phyloP scores from a whole-genome alignment of 2,797 vertebrate species.

The Liparis tanakae region DNA sequence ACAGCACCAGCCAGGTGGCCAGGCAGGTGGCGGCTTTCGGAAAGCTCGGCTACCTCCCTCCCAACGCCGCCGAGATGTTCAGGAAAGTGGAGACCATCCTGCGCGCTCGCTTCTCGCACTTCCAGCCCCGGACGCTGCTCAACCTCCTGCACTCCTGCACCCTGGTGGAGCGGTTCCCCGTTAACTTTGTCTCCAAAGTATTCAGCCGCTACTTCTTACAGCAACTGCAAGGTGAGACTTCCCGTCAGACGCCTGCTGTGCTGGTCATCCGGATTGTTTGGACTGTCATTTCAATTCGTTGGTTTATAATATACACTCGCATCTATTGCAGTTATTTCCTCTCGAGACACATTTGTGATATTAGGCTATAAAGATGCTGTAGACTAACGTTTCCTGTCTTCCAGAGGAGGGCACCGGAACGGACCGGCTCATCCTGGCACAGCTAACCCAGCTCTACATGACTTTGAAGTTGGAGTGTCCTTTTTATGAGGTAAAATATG shows the following conservation, averaged over 20 bases:
- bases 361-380: accelerated
- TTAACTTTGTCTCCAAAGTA: slow-evolving; percentile 92
- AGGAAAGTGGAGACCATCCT: slow-evolving; percentile 87
- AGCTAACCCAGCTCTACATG: slow-evolving; percentile 91
- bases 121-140: slow-evolving; percentile 86
- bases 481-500: slow-evolving; percentile 86
- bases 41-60: slow-evolving; percentile 89
- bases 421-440: slow-evolving; percentile 79
- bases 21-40: slow-evolving; percentile 87
- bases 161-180: slow-evolving; percentile 88
- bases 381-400: slow-evolving; percentile 45
- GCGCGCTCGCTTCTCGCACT: slow-evolving; percentile 77
- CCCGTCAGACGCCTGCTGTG: not conserved
- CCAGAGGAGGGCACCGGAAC: slow-evolving; percentile 80
- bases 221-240: slow-evolving; percentile 87
- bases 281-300: not conserved
- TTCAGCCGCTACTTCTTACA: slow-evolving; percentile 92
- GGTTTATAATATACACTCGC: not conserved
- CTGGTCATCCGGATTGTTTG: not conserved
- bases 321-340: not conserved
- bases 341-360: not conserved
- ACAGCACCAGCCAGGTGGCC: slow-evolving; percentile 86
- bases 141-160: slow-evolving; percentile 89
- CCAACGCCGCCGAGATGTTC: slow-evolving; percentile 86
- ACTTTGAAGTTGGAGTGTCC: slow-evolving; percentile 90